Conservation (phyloP, 2,797 vertebrate genomes). For the Leucoraja ocellata region DNA sequence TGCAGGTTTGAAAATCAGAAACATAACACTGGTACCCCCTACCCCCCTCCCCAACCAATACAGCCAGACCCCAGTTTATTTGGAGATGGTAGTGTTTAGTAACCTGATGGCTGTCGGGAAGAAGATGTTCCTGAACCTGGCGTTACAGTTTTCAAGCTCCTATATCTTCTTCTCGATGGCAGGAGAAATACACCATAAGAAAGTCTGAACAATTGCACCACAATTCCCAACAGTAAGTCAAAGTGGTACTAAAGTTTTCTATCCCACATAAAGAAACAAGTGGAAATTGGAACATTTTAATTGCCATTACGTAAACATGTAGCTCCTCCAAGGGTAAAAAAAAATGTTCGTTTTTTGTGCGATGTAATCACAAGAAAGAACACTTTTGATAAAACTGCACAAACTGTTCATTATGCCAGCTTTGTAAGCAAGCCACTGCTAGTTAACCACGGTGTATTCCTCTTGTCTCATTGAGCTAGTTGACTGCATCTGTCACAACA, state of each 20-base stretch:
- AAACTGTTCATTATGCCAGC: constrained; percentile 12
- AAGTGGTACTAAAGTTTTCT: background rate
- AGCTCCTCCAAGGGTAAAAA: background rate
- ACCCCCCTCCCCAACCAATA: too few species aligned
- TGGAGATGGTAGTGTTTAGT: too few species aligned
- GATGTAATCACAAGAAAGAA: background rate
- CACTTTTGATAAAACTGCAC: background rate
- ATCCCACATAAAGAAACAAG: background rate
- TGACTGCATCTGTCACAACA: constrained; percentile 32
- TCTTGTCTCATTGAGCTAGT: background rate
- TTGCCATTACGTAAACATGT: background rate
- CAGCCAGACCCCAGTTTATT: too few species aligned
- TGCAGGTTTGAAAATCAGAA: too few species aligned
- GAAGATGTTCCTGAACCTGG: too few species aligned
- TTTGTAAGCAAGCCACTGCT: background rate
- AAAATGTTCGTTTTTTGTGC: background rate
- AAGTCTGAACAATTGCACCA: too few species aligned
- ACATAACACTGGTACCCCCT: too few species aligned
- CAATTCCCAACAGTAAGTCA: background rate
- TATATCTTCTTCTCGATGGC: too few species aligned
- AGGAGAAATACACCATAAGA: too few species aligned
- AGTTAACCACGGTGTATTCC: background rate
- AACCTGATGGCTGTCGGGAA: too few species aligned
- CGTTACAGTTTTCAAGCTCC: too few species aligned
- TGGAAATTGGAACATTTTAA: background rate